Base-by-base conservation (phyloP, 2,888 invertebrate species). In the Cryptocephalus moraei region DNA sequence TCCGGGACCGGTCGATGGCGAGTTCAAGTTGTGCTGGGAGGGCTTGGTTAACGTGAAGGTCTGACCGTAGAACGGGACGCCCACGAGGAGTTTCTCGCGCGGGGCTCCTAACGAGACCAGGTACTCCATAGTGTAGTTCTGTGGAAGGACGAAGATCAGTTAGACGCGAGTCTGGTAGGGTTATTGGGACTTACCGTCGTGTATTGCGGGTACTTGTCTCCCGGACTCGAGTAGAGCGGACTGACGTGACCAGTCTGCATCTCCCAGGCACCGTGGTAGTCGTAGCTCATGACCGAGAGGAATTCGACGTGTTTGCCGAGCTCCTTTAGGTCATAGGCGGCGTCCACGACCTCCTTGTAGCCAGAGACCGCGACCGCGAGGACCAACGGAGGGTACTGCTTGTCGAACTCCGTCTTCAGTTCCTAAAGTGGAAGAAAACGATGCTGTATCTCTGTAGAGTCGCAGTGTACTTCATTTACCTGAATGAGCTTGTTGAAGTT, bases 211-310 rank as follows among this genome's bases (percentile, higher is more conserved):
- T 84, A 79, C 45, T 73, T 73, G 54, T 89, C 88, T n/a, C 74
- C 78, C 0, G 76, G 70, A 9, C 76, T 71, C 0, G 79, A 79
- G 49, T 80, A 79, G 2, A 91, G 69, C 0, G 91, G 91, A 54
- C 90, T 86, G 9, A 90, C 82, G 63, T 91, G 91, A 0, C 86
- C 86, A 0, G 89, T 87, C 51, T 73, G 74, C 11, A 76, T 71
- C 64, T 91, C 91, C 91, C 91, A 91, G n/a, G 87, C 82, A 0
- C 91, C 91, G 56, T 91, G 91, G 64, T 90, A 91, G 64, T 91
- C 91, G 56, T 90, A 91, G 0, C 84, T 82, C 90, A 91, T 91
- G 0, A 90, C 81, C 6, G 88, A 86, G 64, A 91, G 74, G 65
- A 89, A 91, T 58, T 91, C 87, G 0, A 82, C 80, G 36, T 81